phyloP scores from a whole-genome alignment of 2,113 vertebrate genomes.

The Gnathonemus echidnorhynchus region DNA sequence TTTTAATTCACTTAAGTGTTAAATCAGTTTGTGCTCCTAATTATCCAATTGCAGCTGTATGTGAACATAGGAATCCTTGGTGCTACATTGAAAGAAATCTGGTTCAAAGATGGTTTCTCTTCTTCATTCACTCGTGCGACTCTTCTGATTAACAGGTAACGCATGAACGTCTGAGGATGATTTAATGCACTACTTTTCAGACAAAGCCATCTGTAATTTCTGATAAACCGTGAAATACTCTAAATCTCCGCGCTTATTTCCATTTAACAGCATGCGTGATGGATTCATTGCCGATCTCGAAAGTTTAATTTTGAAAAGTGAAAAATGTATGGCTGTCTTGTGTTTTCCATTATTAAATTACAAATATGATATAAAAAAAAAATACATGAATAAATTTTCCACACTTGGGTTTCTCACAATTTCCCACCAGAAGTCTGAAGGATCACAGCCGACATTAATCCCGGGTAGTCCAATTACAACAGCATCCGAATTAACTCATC shows the following conservation, averaged over 20 bases:
- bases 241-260: not conserved
- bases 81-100: not conserved
- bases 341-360: not conserved
- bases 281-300: not conserved
- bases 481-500: constrained; percentile 16
- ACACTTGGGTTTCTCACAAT: not conserved
- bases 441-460: constrained; percentile 22
- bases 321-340: not conserved
- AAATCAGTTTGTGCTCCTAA: not conserved
- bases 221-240: not conserved
- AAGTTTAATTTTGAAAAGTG: not conserved
- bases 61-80: not conserved
- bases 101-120: not conserved
- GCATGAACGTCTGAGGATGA: not conserved
- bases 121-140: not conserved
- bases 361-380: not conserved
- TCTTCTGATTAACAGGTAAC: not conserved
- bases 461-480: constrained; percentile 16
- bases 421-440: constrained; percentile 6
- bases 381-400: not conserved
- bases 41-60: not conserved
- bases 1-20: not conserved
- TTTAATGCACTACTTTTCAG: not conserved
- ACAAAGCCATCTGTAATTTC: not conserved
- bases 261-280: not conserved